Conservation (phyloP, 2,888 invertebrate species). For the Flexamia atlantica region DNA sequence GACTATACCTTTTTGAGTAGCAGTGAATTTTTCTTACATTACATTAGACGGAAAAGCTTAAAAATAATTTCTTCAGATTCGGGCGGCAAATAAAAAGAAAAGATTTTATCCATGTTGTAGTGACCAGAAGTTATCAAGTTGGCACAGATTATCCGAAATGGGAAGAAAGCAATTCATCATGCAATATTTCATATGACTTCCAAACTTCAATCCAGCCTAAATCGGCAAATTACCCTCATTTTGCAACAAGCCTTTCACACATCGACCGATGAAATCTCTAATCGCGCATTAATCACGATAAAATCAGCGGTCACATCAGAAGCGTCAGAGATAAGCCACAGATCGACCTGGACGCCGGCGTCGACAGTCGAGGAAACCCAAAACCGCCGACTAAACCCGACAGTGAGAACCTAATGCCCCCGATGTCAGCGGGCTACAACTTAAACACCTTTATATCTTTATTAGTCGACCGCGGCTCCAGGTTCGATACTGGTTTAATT, state of each 20-base stretch:
- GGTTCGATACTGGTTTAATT: constrained; percentile 36
- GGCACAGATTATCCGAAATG: no score
- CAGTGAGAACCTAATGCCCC: background rate
- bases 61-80: no score
- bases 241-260: background rate
- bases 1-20: no score
- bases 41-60: no score
- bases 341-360: background rate
- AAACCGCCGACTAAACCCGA: background rate
- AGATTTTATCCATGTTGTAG: no score
- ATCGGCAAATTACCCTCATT: constrained; percentile 1
- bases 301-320: constrained; percentile 30
- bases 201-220: background rate
- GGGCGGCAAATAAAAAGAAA: no score
- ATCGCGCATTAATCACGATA: constrained; percentile 13
- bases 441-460: constrained; percentile 38
- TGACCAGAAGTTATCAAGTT: no score
- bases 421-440: constrained; percentile 20
- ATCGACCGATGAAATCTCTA: background rate
- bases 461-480: background rate
- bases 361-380: constrained; percentile 16
- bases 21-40: no score
- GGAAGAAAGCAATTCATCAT: no score
- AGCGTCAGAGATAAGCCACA: background rate
- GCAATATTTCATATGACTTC: no score